Conservation (phyloP, 2,113 vertebrate species). For the Leptocoma aspasia region DNA sequence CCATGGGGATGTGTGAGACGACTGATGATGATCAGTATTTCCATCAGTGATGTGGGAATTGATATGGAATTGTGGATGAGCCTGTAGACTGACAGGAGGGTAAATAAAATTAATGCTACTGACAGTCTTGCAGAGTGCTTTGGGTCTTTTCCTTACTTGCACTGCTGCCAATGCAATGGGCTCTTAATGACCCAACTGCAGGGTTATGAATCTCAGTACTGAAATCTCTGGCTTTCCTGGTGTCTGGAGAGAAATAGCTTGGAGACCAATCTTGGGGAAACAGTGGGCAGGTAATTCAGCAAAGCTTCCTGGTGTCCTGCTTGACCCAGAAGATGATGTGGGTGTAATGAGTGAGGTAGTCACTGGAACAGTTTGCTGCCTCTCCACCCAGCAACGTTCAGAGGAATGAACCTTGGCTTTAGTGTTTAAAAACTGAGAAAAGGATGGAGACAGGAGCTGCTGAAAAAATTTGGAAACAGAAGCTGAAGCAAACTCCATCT, state of each 20-base stretch:
- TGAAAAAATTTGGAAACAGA: not conserved
- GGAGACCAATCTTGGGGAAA: not conserved
- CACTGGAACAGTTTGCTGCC: not conserved
- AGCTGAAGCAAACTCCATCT: not conserved
- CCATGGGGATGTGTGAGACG: not conserved
- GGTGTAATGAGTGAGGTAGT: not conserved
- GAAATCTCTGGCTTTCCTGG: not conserved
- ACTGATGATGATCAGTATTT: not conserved
- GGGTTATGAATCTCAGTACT: not conserved
- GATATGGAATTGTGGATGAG: not conserved
- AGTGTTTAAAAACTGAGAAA: not conserved
- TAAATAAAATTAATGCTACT: not conserved
- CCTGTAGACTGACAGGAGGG: not conserved
- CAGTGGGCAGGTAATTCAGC: not conserved
- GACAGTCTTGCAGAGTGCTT: not conserved
- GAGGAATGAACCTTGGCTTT: not conserved
- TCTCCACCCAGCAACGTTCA: not conserved
- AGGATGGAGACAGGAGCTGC: not conserved
- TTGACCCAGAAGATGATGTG: not conserved
- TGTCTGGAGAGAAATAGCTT: not conserved
- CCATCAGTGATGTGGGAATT: not conserved
- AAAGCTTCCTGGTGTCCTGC: not conserved
- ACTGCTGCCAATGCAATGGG: not conserved
- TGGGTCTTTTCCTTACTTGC: not conserved
- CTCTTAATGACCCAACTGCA: not conserved